Base-by-base conservation (phyloP, 2,113 vertebrate genomes). In the Scalopus aquaticus region DNA sequence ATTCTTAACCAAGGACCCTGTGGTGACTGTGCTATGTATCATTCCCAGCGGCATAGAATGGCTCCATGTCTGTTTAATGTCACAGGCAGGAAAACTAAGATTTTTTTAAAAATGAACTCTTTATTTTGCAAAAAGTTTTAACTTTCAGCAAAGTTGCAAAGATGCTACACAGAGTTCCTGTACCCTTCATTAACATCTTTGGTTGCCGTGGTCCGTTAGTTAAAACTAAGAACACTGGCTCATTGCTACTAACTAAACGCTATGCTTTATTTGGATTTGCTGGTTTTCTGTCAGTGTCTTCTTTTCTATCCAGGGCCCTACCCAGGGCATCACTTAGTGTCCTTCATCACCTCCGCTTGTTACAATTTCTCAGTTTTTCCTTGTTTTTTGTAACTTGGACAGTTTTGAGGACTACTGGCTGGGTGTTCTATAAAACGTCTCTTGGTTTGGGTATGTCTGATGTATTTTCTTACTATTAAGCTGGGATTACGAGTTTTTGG, bases 111-210 rank as follows among this genome's bases (percentile, higher is more conserved):
- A 87, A 70, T 13, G 8, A 76, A 77, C 58, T 72, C 69, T 87
- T 76, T 22, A 74, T 76, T 96, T 88, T 67, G 30, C 51, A 84
- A 74, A 60, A 58, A 74, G 16, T 85, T 92, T 65, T 28, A 24
- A 65, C 70, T 82, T 78, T 54, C 28, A 83, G 77, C 74, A 76
- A 90, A 37, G 62, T 58, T 70, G 69, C 72, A 69, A 58, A 83
- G 67, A 37, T 30, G 5, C 28, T 32, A 62, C 46, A 16, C 32
- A 70, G 54, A 42, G 32, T 91, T 89, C n/a, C 39, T 10, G 6
- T n/a, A 42, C 2, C 0, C 24, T 51, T 35, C 16, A 15, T 46
- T 51, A 77, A 65, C 3, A 30, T 56, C 32, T 76, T 46, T 16
- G 17, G 37, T 79, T 79, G 56, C 37, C 35, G 8, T 2, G 6